These are phyloP conservation scores for Corticium candelabrum DNA, from an alignment of 37 sponge, comb jelly and placozoan species.

Conservation along the genomic window DNA sequence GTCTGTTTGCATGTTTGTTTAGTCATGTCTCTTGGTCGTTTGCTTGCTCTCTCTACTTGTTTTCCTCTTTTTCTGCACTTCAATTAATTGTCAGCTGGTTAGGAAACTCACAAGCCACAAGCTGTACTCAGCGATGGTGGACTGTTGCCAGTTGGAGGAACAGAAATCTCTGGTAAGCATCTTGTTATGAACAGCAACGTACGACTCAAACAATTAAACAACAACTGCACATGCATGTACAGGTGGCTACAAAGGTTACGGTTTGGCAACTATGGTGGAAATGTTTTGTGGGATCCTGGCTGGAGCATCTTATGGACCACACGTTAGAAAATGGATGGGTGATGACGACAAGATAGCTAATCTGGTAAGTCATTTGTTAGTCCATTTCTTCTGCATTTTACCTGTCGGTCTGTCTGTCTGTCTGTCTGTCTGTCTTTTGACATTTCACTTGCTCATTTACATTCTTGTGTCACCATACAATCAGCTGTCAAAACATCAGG, in stretches of 20 bases:
- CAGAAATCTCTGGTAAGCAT: slow-evolving; percentile 46
- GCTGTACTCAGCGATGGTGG: slow-evolving; percentile 58
- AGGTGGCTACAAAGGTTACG: slow-evolving; percentile 90
- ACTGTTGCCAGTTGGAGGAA: slow-evolving; percentile 68
- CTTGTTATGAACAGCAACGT: no score
- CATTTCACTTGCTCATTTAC: no score
- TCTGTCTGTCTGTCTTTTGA: no score
- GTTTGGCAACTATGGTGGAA: slow-evolving; percentile 83
- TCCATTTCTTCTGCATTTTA: no score
- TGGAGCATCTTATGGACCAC: slow-evolving; percentile 57
- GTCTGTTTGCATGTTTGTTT: no score
- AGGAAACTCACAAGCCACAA: slow-evolving; percentile 46
- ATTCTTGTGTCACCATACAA: no score
- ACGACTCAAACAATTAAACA: no score
- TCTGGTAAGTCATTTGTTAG: slow-evolving; percentile 34
- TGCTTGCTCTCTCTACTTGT: neutral
- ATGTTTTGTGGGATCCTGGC: slow-evolving; percentile 73
- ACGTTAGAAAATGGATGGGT: slow-evolving; percentile 51
- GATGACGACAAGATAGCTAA: slow-evolving; percentile 29
- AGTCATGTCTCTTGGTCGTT: neutral
- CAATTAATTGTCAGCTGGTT: neutral
- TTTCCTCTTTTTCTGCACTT: neutral
- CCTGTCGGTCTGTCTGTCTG: neutral
- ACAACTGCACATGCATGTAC: neutral
- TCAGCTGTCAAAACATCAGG: no score